Conservation (phyloP, 2,113 vertebrate genomes). For the Rhea americana region DNA sequence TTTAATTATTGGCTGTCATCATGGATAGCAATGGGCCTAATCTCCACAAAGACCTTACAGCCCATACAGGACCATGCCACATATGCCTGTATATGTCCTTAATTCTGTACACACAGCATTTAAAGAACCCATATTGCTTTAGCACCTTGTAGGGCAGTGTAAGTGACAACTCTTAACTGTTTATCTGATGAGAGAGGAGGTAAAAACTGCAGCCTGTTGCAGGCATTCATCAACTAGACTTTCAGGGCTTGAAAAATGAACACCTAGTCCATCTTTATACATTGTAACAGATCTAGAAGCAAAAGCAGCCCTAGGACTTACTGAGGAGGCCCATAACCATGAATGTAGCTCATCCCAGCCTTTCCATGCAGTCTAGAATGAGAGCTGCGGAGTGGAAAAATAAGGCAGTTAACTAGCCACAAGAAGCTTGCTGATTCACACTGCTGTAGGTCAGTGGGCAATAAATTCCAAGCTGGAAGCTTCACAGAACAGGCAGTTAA, state of each 20-base stretch:
- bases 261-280: fast-evolving
- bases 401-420: background rate
- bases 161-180: background rate
- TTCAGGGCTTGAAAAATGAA: background rate
- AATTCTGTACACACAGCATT: background rate
- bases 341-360: fast-evolving
- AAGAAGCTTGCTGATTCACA: background rate
- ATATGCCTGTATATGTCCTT: too few relatives aligned
- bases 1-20: background rate
- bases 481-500: background rate
- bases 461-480: background rate
- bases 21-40: background rate
- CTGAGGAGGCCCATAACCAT: background rate
- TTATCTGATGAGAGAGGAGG: background rate
- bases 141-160: background rate
- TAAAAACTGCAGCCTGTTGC: background rate
- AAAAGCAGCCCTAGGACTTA: background rate
- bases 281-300: background rate
- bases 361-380: background rate
- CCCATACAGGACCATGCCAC: fast-evolving
- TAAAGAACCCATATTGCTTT: background rate
- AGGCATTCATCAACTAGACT: fast-evolving
- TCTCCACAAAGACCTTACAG: background rate
- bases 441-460: background rate
- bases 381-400: background rate